These are phyloP conservation scores for Myanophis thanlyinensis DNA, from an alignment of 2,113 vertebrate genomes.

Conservation along the genomic window DNA sequence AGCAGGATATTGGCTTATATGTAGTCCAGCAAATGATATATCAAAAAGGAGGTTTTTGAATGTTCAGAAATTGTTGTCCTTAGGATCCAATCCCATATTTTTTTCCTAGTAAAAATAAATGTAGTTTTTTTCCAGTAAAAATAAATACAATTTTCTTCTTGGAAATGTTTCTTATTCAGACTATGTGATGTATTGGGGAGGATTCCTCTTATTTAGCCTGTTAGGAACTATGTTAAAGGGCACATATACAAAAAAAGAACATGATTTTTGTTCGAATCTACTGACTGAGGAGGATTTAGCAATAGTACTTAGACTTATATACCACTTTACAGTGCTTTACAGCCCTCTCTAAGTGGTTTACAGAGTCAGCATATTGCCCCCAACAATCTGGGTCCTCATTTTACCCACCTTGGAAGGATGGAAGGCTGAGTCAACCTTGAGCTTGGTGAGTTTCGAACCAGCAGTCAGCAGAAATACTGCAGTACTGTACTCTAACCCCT, in stretches of 20 bases:
- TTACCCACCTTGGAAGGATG: too few species aligned
- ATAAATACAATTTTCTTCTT: neutral
- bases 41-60: neutral
- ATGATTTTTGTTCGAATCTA: neutral
- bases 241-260: neutral
- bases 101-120: neutral
- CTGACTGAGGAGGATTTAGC: too few species aligned
- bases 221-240: neutral
- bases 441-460: too few species aligned
- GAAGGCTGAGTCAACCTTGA: too few species aligned
- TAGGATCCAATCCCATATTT: neutral
- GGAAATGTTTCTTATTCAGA: neutral
- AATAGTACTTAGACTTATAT: too few species aligned
- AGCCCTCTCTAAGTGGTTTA: too few species aligned
- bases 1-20: neutral
- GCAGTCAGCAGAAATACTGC: too few species aligned
- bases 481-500: too few species aligned
- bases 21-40: neutral
- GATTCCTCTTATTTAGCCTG: neutral
- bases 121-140: neutral
- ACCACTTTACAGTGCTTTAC: too few species aligned
- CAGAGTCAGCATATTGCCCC: too few species aligned
- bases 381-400: too few species aligned
- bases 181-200: neutral
- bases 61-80: neutral